A percentile compares a stretch with the other conserved stretches of the same genome.
phyloP scores from a whole-genome alignment of 2,797 vertebrate species.

The Dendrocincla tyrannina region DNA sequence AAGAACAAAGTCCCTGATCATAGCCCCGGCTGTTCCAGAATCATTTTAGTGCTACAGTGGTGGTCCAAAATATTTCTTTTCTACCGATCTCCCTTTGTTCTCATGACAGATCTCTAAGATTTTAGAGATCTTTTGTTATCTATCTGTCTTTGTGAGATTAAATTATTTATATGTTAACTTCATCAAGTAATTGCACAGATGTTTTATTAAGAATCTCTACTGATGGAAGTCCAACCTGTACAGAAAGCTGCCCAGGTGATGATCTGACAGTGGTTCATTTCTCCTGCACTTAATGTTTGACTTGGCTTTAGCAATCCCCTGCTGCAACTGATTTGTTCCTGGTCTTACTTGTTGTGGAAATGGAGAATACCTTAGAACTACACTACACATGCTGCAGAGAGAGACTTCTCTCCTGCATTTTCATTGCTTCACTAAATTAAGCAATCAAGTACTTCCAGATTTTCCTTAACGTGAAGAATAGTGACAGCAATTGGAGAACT shows the following conservation, averaged over 20 bases:
- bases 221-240: background rate
- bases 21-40: background rate
- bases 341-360: background rate
- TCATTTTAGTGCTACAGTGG: background rate
- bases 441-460: background rate
- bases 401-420: background rate
- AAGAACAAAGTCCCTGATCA: background rate
- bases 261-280: background rate
- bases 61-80: background rate
- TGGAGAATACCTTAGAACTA: background rate
- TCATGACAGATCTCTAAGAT: background rate
- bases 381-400: background rate
- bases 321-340: background rate
- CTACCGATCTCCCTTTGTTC: background rate
- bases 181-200: background rate
- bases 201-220: background rate
- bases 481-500: background rate
- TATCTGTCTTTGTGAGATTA: background rate
- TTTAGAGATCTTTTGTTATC: background rate
- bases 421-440: background rate
- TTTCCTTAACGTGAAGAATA: background rate
- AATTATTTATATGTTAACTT: background rate
- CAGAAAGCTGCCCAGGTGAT: background rate
- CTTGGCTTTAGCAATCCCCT: background rate
- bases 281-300: background rate